Evolutionary conservation across 2,113 vertebrate species (phyloP).

Genomic region (Epinephelus fuscoguttatus): DNA sequence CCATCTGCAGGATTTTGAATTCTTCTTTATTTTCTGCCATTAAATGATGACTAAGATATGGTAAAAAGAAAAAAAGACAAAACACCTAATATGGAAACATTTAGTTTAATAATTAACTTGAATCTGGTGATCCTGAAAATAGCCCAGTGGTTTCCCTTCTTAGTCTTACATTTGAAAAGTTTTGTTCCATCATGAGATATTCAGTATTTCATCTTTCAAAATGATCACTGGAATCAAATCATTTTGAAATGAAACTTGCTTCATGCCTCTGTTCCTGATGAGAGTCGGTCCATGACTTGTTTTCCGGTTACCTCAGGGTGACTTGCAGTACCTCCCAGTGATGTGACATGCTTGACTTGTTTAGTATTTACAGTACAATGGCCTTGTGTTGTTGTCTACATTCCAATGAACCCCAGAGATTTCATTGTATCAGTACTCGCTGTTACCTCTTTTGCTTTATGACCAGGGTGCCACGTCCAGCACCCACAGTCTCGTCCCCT

Average conservation of each 20-base stretch:
- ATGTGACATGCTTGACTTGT: constrained; percentile 62
- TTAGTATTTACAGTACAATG: constrained; percentile 57
- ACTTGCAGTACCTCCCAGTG: constrained; percentile 55
- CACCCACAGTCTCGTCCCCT: constrained; percentile 32
- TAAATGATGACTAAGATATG: neutral
- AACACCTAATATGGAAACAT: constrained; percentile 6
- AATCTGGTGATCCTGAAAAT: constrained; percentile 20
- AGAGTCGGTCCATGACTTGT: constrained; percentile 20
- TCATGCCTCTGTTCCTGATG: constrained; percentile 36
- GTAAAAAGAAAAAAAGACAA: neutral
- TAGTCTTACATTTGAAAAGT: constrained; percentile 3
- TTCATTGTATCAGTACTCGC: constrained; percentile 32
- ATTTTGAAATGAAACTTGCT: constrained; percentile 34
- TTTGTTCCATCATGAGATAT: constrained; percentile 19
- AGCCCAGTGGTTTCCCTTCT: neutral
- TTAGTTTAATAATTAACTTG: neutral
- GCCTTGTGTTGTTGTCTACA: constrained; percentile 72
- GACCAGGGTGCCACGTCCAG: constrained; percentile 31
- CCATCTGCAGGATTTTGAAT: constrained; percentile 16
- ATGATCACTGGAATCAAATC: neutral
- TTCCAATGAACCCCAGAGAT: constrained; percentile 63
- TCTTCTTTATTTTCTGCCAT: constrained; percentile 3
- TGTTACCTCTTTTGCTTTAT: constrained; percentile 37
- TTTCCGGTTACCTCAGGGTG: constrained; percentile 41
- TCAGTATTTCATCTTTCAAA: neutral